These are phyloP conservation scores for Pararge aegeria DNA, from an alignment of 1,140 invertebrate genomes.

Conservation along the genomic window DNA sequence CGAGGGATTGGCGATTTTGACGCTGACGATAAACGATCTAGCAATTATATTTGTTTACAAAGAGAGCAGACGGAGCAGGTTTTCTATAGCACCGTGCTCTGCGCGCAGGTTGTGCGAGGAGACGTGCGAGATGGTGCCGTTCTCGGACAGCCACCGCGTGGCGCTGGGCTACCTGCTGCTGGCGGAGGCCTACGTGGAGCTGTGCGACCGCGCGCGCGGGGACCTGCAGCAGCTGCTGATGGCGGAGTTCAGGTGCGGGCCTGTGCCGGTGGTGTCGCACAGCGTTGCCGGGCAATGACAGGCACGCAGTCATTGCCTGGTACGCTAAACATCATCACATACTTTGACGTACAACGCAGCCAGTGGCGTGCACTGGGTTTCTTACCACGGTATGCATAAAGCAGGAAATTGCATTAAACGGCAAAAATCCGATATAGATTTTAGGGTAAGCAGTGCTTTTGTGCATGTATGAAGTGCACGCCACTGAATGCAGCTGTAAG, in stretches of 20 bases:
- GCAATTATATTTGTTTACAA: too few relatives aligned
- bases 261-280: neutral
- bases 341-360: too few relatives aligned
- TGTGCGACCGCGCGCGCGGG: conserved; percentile 22
- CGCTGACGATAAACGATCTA: too few relatives aligned
- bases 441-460: too few relatives aligned
- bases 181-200: conserved; percentile 10
- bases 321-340: too few relatives aligned
- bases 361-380: too few relatives aligned
- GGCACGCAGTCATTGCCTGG: neutral
- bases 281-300: neutral
- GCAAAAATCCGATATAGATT: too few relatives aligned
- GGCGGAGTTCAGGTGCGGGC: conserved; percentile 17
- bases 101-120: conserved; percentile 36
- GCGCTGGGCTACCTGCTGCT: conserved; percentile 41
- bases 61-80: too few relatives aligned
- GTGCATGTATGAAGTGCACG: too few relatives aligned
- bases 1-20: too few relatives aligned
- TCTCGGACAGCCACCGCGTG: conserved; percentile 33
- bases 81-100: neutral
- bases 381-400: too few relatives aligned
- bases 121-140: conserved; percentile 36
- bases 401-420: too few relatives aligned
- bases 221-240: conserved; percentile 31
- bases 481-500: neutral